Evolutionary conservation across 2,888 invertebrate species (phyloP).

Genomic region (Ochropacha duplaris): DNA sequence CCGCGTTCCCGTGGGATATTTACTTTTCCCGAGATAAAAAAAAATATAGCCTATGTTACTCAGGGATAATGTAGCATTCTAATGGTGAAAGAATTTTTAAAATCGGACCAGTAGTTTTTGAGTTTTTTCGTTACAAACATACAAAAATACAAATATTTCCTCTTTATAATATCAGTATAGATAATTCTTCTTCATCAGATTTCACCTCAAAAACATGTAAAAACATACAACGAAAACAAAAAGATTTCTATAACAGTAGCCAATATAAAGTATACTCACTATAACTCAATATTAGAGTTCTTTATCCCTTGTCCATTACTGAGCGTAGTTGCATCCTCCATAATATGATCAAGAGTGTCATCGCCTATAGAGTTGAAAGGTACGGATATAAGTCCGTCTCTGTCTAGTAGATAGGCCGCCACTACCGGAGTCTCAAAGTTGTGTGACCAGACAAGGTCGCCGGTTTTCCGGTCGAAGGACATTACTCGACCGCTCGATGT

Average conservation of each 20-base stretch:
- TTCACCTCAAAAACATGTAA: too few relatives aligned
- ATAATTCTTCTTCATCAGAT: too few relatives aligned
- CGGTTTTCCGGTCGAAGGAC: conserved; percentile 92
- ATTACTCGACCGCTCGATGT: conserved; percentile 94
- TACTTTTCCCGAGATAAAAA: too few relatives aligned
- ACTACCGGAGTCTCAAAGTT: conserved; percentile 95
- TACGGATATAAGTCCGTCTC: conserved; percentile 90
- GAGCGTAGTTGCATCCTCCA: conserved; percentile 81
- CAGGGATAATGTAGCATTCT: too few relatives aligned
- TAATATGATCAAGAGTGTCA: conserved; percentile 89
- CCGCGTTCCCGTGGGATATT: too few relatives aligned
- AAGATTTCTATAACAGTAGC: not conserved
- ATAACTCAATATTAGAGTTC: conserved; percentile 83
- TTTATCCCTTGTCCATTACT: conserved; percentile 83
- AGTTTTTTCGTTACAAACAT: too few relatives aligned
- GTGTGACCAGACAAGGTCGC: conserved; percentile 92
- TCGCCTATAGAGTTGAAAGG: conserved; percentile 96
- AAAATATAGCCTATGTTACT: too few relatives aligned
- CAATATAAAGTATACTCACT: conserved; percentile 67
- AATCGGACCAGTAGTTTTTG: too few relatives aligned
- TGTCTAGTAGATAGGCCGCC: conserved; percentile 91
- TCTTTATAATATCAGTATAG: too few relatives aligned
- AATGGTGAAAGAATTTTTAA: too few relatives aligned
- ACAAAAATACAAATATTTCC: too few relatives aligned
- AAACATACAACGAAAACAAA: not conserved